Conservation (phyloP, 2,888 invertebrate genomes). For the Cheilosia impressa region DNA sequence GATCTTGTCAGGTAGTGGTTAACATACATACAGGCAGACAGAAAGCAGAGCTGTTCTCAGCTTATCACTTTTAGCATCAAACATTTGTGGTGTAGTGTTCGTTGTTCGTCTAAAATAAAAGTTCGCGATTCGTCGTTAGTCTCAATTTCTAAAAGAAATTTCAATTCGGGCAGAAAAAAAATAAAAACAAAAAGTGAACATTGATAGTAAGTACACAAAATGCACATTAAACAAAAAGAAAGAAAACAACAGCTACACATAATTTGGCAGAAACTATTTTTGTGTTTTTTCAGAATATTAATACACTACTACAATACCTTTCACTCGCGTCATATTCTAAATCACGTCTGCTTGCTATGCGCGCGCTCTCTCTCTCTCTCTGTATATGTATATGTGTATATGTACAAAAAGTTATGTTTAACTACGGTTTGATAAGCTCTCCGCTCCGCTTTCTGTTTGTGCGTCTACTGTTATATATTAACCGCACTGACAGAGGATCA, state of each 20-base stretch:
- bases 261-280: conserved; percentile 35
- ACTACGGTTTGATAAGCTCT: conserved; percentile 42
- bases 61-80: conserved; percentile 27
- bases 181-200: conserved; percentile 17
- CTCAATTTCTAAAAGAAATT: background rate
- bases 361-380: conserved; percentile 13
- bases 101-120: conserved; percentile 2
- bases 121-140: background rate
- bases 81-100: conserved; percentile 12
- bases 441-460: conserved; percentile 72
- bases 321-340: conserved; percentile 68
- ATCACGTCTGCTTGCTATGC: conserved; percentile 65
- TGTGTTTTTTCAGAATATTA: conserved; percentile 63
- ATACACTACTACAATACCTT: conserved; percentile 63
- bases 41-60: conserved; percentile 65
- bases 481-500: conserved; percentile 60
- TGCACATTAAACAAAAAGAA: conserved; percentile 29
- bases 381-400: background rate
- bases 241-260: conserved; percentile 46
- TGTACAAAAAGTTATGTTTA: conserved; percentile 13
- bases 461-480: conserved; percentile 43
- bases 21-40: conserved; percentile 62
- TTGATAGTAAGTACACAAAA: conserved; percentile 63
- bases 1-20: conserved; percentile 48
- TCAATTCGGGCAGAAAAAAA: background rate